Evolutionary conservation across 2,888 invertebrate genomes (phyloP), one percentile per base, ranked within the genome.

Genomic region (Apantesis nais): DNA sequence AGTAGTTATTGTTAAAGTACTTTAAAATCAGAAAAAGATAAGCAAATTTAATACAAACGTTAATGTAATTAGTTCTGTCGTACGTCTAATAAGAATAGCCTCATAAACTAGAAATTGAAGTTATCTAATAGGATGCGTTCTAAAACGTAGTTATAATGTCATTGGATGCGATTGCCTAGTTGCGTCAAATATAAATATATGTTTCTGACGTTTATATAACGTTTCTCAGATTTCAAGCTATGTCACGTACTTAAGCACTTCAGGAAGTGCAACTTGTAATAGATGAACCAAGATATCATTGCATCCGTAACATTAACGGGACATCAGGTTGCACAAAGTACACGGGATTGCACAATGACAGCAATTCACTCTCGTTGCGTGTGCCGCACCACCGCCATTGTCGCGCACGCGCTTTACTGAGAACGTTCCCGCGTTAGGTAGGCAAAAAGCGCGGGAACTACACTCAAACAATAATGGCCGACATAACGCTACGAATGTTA

Each of bases 361-460:
- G 86, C 89, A 90, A 92, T 90, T 93, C 93, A 92, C 93, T 94
- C 93, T 94, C 92, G 90, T 89, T 93, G 91, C 85, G 84, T 87
- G 87, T 86, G 83, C 80, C 83, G 84, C 82, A 74, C 74, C 78
- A 81, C 69, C 83, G 87, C 92, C 91, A 94, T 94, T 94, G 94
- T 93, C 88, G 90, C 91, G 90, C 93, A 92, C 91, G 93, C 92
- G 93, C 89, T 89, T 89, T 89, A 89, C 91, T 94, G 95, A 89
- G 95, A 95, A 94, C 89, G 88, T 95, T 95, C 95, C 94, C 95
- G 94, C 94, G 94, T 89, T 89, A 89, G 86, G 85, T 75, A 79
- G 84, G 88, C 92, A 94, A 95, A 95, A 95, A 94, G 91, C 95
- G 94, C 94, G 95, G 94, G 95, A 95, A 93, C 91, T 83, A 76